A percentile compares a stretch with the other conserved stretches of the same genome.
Evolutionary conservation across 2,113 vertebrate genomes (phyloP).

Genomic region (Crotalus horridus): DNA sequence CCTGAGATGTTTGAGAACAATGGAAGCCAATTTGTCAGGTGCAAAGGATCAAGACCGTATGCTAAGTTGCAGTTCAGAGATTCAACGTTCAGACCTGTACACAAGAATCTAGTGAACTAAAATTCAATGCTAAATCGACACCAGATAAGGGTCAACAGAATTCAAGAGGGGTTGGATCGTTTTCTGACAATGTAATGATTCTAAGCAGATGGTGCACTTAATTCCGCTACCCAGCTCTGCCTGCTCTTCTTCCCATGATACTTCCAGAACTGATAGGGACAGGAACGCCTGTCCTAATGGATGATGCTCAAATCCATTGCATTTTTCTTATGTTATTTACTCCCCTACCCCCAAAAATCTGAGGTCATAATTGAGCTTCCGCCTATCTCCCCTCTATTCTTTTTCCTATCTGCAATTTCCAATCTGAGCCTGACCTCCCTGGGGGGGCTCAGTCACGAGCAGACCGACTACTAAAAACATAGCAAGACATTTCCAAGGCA

Average conservation of each 20-base stretch:
- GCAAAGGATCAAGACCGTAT: neutral
- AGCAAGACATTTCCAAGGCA: neutral
- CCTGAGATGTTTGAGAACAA: neutral
- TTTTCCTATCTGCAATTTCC: neutral
- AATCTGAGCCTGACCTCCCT: neutral
- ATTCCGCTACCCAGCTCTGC: neutral
- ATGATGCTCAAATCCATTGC: neutral
- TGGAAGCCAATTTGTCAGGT: neutral
- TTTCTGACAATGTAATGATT: neutral
- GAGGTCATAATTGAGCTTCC: neutral
- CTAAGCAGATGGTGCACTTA: neutral
- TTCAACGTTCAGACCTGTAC: neutral
- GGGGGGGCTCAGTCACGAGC: neutral
- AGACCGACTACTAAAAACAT: neutral
- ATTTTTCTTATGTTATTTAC: accelerated
- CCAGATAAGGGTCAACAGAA: neutral
- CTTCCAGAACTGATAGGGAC: neutral
- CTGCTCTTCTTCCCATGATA: neutral
- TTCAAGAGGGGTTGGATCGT: neutral
- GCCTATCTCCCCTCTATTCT: neutral
- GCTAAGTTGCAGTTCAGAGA: neutral
- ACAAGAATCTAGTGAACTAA: neutral
- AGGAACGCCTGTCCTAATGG: neutral
- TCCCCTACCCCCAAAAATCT: neutral
- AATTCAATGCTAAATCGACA: neutral